Evolutionary conservation across 2,113 vertebrate species (phyloP), one percentile per base, ranked within the genome.

Genomic region (Calyptommatus sinebrachiatus): DNA sequence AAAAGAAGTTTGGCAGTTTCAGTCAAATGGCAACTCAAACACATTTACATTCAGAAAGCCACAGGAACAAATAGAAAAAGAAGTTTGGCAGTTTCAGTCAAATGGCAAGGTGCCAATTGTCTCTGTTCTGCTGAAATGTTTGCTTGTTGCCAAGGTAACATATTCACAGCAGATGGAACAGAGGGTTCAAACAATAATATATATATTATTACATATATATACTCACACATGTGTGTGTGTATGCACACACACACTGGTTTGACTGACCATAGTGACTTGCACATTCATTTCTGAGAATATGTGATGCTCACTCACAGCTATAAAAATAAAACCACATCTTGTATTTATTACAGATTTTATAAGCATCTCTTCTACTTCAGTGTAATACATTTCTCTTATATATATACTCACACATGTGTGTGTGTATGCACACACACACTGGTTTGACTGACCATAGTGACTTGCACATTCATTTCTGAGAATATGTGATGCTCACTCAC

Each of bases 131-230:
- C 75, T n/a, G 45, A 53, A 78, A 61, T 20, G 41, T 83, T 86
- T 53, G 1, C 8, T 12, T 26, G 85, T 84, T 90, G 83, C 85
- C 72, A 78, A 78, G 83, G 86, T 79, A 85, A 78, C 70, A 73
- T 29, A 53, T 68, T 48, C 0, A 0, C 62, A 60, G 74, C 48
- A 69, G 68, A 31, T 29, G 66, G 16, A 74, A 82, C 45, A 11
- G 12, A 70, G 62, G 79, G 70, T 41, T 16, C 4, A 5, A 41
- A 41, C 35, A 4, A 2, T 41, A 41, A 41, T 41, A 41, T 41
- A 41, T 41, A 41, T 41, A 41, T 41, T n/a, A n/a, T n/a, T n/a
- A n/a, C n/a, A 5, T 41, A 41, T 41, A 41, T 41, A 41, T 41
- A 41, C 35, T 41, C 35, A 41, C 35, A 41, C 35, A 41, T 5